A percentile compares a stretch with the other conserved stretches of the same genome.
Evolutionary conservation across 2,113 vertebrate species (phyloP).

Genomic region (Geococcyx californianus): DNA sequence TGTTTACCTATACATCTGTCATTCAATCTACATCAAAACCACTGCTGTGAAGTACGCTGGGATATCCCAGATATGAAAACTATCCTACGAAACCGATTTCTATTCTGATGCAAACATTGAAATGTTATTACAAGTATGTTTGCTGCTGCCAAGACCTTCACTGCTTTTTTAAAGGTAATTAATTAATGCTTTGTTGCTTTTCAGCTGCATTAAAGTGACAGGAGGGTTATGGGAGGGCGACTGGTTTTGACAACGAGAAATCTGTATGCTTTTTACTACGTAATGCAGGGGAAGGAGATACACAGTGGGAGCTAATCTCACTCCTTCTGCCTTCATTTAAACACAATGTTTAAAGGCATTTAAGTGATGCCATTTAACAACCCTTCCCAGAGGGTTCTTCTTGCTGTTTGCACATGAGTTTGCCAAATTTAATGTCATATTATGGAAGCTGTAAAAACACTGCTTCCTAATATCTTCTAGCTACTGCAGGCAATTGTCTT

Average conservation of each 20-base stretch:
- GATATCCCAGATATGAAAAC: not conserved
- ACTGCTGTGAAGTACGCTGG: not conserved
- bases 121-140: conserved; percentile 5
- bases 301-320: conserved; percentile 51
- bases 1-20: not conserved
- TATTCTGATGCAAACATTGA: not conserved
- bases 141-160: conserved; percentile 44
- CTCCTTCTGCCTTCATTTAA: conserved; percentile 53
- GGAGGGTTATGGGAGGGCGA: conserved; percentile 58
- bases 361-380: conserved; percentile 60
- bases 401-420: conserved; percentile 22
- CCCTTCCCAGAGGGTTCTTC: conserved; percentile 38
- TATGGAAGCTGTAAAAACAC: conserved; percentile 36
- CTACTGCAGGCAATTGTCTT: conserved; percentile 15
- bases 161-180: conserved; percentile 48
- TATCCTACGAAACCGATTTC: not conserved
- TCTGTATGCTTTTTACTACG: conserved; percentile 17
- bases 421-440: conserved; percentile 49
- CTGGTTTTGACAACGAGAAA: conserved; percentile 63
- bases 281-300: conserved; percentile 18
- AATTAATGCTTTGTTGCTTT: conserved; percentile 69
- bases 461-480: not conserved
- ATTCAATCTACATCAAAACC: not conserved
- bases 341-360: conserved; percentile 52
- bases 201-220: conserved; percentile 60